Base-by-base conservation (phyloP, 2,888 invertebrate genomes). In the Atherix ibis region DNA sequence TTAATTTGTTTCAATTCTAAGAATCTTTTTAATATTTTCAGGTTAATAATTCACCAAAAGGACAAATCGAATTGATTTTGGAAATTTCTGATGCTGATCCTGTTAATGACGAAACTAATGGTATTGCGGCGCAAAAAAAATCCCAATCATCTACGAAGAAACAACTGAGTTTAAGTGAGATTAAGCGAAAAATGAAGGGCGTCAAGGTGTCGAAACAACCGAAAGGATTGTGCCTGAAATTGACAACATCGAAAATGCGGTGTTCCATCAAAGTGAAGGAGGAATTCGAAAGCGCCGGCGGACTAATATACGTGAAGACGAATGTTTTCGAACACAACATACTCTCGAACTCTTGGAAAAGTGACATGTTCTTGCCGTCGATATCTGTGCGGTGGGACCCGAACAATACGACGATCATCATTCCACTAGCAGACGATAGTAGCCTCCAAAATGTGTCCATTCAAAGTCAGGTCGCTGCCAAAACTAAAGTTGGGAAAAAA, bases 321-420 rank as follows among this genome's bases (percentile, higher is more conserved):
- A 74, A 76, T 1, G 71, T 80, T 39, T 69, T 76, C 41, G 80
- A 82, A 51, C 71, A 71, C 39, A 74, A 71, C 44, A 70, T 63
- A 32, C 59, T 66, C 24, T 61, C 64, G 18, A 63, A 64, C 36
- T 64, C 66, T 41, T 77, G 82, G 79, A 81, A 80, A 52, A 80
- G 81, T 44, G 72, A 75, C 46, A 65, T 70, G 42, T 83, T 83
- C 55, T 64, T 66, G 12, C 81, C 82, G 4, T 75, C 79, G 4
- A 73, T 82, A 37, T 77, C 81, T n/a, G 72, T 76, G 46, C 75
- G 78, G 57, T 76, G 81, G 65, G 74, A 77, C 46, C 68, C 72
- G 2, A 48, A 47, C 4, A 42, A 44, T 19, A 54, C 61, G 3
- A 52, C 53, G 2, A 44, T 61, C 1, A 44, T 37, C 3, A 47